phyloP scores from a whole-genome alignment of 2,113 vertebrate species.

The Mandrillus leucophaeus region DNA sequence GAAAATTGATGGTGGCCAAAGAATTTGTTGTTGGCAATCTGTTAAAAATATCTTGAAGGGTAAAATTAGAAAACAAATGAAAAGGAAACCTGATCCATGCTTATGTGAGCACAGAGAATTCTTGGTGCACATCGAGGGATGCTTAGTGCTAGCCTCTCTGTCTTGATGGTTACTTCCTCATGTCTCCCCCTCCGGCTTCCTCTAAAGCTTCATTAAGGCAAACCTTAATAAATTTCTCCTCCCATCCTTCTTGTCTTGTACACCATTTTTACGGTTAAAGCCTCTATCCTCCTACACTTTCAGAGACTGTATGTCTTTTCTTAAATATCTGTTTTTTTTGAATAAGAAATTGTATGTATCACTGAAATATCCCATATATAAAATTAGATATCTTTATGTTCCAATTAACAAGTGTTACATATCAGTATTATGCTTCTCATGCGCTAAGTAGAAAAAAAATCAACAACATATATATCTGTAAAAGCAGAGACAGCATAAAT shows the following conservation, averaged over 20 bases:
- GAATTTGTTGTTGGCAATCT: background rate
- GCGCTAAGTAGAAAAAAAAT: background rate
- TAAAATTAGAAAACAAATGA: conserved; percentile 68
- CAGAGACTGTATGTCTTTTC: background rate
- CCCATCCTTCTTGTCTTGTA: background rate
- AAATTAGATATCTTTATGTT: conserved; percentile 27
- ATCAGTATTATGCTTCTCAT: background rate
- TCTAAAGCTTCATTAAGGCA: background rate
- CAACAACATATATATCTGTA: background rate
- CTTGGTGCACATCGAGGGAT: background rate
- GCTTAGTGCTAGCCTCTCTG: background rate
- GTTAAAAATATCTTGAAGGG: conserved; percentile 59
- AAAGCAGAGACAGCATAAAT: background rate
- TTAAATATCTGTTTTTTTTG: background rate
- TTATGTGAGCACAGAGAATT: conserved; percentile 3
- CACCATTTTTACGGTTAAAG: conserved; percentile 11
- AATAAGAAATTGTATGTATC: conserved; percentile 19
- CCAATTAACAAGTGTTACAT: background rate
- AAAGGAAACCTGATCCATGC: background rate
- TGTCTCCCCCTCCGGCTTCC: background rate
- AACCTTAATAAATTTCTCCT: background rate
- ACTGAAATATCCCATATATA: background rate
- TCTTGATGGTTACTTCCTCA: background rate
- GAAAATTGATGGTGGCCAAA: conserved; percentile 49
- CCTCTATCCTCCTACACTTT: background rate